These are phyloP conservation scores for Epinephelus malabaricus DNA, from an alignment of 2,797 vertebrate genomes.

Conservation along the genomic window DNA sequence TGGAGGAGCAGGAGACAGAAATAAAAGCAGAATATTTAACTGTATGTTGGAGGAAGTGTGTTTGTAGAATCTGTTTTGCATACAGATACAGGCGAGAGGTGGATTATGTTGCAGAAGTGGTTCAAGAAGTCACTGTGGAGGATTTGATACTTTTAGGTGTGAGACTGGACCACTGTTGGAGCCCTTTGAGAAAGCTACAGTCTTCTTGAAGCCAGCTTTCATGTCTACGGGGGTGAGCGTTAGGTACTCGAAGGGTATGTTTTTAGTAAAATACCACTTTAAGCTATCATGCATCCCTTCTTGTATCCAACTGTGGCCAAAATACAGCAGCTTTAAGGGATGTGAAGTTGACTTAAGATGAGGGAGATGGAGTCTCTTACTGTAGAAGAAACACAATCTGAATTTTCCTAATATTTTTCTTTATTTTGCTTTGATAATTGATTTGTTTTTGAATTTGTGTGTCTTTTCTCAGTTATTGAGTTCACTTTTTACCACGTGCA, in stretches of 20 bases:
- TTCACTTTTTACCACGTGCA: not conserved
- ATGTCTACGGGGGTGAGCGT: constrained; percentile 14
- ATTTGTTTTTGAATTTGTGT: not conserved
- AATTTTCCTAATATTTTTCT: not conserved
- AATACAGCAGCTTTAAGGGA: constrained; percentile 18
- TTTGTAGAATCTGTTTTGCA: not conserved
- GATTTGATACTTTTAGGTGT: not conserved
- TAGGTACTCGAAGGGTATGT: constrained; percentile 1
- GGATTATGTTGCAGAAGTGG: not conserved
- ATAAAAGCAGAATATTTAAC: not conserved
- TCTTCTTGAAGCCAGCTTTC: constrained; percentile 21
- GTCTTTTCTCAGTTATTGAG: not conserved
- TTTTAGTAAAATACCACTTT: constrained; percentile 22
- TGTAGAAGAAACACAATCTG: not conserved
- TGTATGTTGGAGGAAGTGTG: not conserved
- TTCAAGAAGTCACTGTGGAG: not conserved
- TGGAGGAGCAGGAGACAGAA: not conserved
- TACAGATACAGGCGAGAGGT: not conserved
- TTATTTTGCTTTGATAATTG: too few species aligned
- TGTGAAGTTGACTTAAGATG: constrained; percentile 36
- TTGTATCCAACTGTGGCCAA: constrained; percentile 7
- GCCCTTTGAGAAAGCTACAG: not conserved
- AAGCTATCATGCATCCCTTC: not conserved
- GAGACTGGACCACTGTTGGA: constrained; percentile 8
- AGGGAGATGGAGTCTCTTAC: constrained; percentile 13